phyloP scores from a whole-genome alignment of 2,888 invertebrate genomes.

The Nemotelus nigrinus region DNA sequence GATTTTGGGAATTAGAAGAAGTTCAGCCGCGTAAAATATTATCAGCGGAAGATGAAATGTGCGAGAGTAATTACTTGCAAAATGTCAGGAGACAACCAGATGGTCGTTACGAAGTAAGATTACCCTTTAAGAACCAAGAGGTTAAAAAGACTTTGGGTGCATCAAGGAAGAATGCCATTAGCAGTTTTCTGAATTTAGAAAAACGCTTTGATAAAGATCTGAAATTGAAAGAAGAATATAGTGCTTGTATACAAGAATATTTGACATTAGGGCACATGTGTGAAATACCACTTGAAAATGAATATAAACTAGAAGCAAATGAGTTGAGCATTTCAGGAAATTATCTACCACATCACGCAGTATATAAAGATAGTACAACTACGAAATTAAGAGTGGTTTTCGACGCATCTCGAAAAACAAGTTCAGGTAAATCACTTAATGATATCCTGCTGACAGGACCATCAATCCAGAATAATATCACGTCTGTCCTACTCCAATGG shows the following conservation, averaged over 20 bases:
- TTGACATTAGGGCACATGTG: neutral
- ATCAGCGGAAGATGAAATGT: too few relatives aligned
- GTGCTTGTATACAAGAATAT: neutral
- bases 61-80: too few relatives aligned
- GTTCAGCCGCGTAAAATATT: too few relatives aligned
- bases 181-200: neutral
- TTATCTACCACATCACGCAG: slow-evolving; percentile 8
- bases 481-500: too few relatives aligned
- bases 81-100: too few relatives aligned
- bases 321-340: too few relatives aligned
- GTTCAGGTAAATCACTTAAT: neutral
- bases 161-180: neutral
- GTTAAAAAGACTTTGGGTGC: neutral
- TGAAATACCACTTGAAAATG: neutral
- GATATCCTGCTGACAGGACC: slow-evolving; percentile 1
- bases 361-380: slow-evolving; percentile 8
- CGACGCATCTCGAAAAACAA: slow-evolving; percentile 3
- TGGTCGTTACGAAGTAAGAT: too few relatives aligned
- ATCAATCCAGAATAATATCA: neutral
- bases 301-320: neutral
- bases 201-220: neutral
- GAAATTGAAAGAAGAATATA: neutral
- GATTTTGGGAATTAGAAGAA: too few relatives aligned
- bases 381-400: slow-evolving; percentile 10
- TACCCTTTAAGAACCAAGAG: neutral